These are phyloP conservation scores for Leontopithecus rosalia DNA, from an alignment of 2,797 vertebrate genomes.

Conservation along the genomic window DNA sequence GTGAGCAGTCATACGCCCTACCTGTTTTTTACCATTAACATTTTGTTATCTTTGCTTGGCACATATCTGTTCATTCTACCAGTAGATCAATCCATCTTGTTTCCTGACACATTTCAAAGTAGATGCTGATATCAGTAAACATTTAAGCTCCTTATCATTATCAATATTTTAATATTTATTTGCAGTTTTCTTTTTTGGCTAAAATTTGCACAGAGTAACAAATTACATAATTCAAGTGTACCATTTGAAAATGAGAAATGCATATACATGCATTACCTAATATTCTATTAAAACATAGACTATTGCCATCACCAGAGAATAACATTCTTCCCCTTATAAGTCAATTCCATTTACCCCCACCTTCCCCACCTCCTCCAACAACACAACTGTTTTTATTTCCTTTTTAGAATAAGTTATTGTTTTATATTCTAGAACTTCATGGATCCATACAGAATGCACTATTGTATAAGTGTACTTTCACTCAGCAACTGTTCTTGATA, in stretches of 20 bases:
- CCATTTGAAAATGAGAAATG: not conserved
- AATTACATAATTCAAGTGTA: not conserved
- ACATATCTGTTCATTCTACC: not conserved
- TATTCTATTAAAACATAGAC: not conserved
- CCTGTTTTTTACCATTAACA: not conserved
- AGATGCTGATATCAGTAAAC: not conserved
- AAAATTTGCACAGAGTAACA: not conserved
- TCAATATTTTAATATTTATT: not conserved
- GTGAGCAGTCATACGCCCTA: not conserved
- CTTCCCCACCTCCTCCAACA: too few relatives aligned
- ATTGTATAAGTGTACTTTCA: not conserved
- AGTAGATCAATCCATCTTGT: not conserved
- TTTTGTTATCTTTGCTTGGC: not conserved
- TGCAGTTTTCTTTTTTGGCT: not conserved
- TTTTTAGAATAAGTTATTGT: not conserved
- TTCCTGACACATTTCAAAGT: not conserved
- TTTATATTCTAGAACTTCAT: not conserved
- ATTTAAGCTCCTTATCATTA: not conserved
- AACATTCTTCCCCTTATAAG: not conserved
- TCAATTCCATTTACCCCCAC: not conserved
- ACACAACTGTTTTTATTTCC: not conserved
- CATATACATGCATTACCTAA: not conserved
- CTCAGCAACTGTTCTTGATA: not conserved
- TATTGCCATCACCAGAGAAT: not conserved
- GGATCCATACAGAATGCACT: not conserved